Evolutionary conservation across 1,140 invertebrate genomes (phyloP).

Genomic region (Cyrtorhinus lividipennis): DNA sequence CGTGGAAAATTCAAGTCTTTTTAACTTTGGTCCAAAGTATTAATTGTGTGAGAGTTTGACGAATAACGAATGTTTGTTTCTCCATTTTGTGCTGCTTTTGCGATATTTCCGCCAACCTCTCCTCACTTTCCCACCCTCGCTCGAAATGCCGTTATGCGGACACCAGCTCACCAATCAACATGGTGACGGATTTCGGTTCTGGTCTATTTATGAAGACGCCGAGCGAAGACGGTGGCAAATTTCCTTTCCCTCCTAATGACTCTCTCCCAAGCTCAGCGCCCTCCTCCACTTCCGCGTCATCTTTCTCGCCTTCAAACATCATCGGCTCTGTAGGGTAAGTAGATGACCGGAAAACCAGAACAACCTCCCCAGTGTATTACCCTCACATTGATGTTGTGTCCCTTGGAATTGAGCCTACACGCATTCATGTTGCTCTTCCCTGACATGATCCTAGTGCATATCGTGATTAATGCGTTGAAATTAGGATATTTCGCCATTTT

Average conservation of each 20-base stretch:
- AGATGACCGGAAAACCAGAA: constrained; percentile 2
- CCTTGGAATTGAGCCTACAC: neutral
- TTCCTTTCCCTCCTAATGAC: constrained; percentile 31
- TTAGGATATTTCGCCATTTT: too few species aligned
- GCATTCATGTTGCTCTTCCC: neutral
- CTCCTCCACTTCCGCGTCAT: constrained; percentile 13
- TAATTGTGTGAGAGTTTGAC: neutral
- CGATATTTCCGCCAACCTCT: neutral
- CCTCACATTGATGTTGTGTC: neutral
- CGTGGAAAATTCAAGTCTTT: too few species aligned
- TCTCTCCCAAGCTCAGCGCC: constrained; percentile 22
- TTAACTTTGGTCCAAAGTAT: too few species aligned
- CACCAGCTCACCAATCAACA: constrained; percentile 71
- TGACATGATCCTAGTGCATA: too few species aligned
- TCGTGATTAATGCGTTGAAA: too few species aligned
- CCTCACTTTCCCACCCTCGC: neutral
- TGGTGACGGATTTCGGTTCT: constrained; percentile 72
- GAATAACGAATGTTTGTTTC: constrained; percentile 19
- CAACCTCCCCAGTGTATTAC: constrained; percentile 3
- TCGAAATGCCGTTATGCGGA: constrained; percentile 17
- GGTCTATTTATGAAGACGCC: constrained; percentile 66
- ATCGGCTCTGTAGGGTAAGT: constrained; percentile 28
- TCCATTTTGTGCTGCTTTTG: neutral
- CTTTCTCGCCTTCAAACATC: constrained; percentile 27
- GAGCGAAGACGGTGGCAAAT: constrained; percentile 57